Evolutionary conservation across 2,113 vertebrate genomes (phyloP), one percentile per base, ranked within the genome.

Genomic region (Montifringilla adamsi): DNA sequence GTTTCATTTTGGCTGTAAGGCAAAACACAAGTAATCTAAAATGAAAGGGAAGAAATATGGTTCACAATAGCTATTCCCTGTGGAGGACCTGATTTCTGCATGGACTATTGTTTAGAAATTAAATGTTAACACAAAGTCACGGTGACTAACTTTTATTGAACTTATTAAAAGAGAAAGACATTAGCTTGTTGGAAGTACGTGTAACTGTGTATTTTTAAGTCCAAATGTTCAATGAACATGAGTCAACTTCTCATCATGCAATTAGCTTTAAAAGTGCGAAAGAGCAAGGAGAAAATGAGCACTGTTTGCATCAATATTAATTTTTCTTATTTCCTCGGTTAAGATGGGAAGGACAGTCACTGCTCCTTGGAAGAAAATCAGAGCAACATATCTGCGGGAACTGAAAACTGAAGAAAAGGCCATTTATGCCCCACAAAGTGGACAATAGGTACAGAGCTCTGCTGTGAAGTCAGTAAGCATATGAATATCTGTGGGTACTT

Each of bases 1-100:
- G 58, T 97, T 97, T 97, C 83, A 68, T 97, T 93, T 95, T 94
- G 94, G 87, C 94, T 91, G 59, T 53, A 96, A 96, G 95, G 95
- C 86, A 96, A 96, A 97, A 96, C 89, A 94, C 82, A 92, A 93
- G 62, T 92, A 95, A 96, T 91, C 86, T 90, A 78, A 94, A 94
- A 80, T 91, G 81, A 96, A 81, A n/a, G 67, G 82, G 89, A 75
- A 82, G 74, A 55, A 90, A 94, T 50, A 69, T 53, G n/a, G 44
- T 64, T 92, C 80, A 75, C 63, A 89, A 90, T 37, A 93, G 35
- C 39, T 87, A 76, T 82, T 89, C 91, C 77, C 70, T 37, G 11
- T 59, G 62, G 77, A 89, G 49, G 44, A 91, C 87, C 62, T 73
- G 69, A 87, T 91, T 94, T 82, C 74, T 92, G 31, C 49, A 69